A percentile compares a stretch with the other conserved stretches of the same genome.
Evolutionary conservation across 2,797 vertebrate genomes (phyloP).

Genomic region (Okamejei kenojei): DNA sequence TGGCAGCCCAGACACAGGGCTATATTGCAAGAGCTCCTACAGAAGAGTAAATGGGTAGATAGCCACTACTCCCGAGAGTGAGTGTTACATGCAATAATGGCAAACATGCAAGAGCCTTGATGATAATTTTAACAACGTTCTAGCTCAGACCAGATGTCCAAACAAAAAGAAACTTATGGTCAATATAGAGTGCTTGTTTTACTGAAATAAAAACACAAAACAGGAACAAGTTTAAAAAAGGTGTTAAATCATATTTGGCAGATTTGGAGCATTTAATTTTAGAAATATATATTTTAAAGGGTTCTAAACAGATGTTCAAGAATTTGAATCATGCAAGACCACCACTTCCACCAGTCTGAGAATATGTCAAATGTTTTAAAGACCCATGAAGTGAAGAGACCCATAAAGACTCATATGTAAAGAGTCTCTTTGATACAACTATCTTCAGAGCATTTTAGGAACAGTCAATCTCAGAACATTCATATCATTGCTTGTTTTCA

Average conservation of each 20-base stretch:
- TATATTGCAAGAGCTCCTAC: too few species aligned
- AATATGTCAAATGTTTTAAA: neutral
- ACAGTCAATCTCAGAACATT: neutral
- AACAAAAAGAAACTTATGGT: neutral
- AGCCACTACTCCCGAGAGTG: neutral
- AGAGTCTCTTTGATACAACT: neutral
- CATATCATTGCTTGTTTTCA: too few species aligned
- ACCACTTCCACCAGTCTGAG: neutral
- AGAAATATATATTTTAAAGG: neutral
- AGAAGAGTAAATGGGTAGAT: too few species aligned
- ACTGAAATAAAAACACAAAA: neutral
- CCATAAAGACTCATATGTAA: too few species aligned
- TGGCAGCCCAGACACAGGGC: too few species aligned
- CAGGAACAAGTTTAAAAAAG: neutral
- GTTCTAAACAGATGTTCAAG: too few species aligned
- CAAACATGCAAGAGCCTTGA: neutral
- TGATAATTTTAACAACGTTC: neutral
- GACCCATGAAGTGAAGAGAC: neutral
- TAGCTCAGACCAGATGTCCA: neutral
- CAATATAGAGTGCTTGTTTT: neutral
- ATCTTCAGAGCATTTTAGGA: neutral
- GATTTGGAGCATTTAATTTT: too few species aligned
- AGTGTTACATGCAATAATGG: neutral
- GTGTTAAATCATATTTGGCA: neutral
- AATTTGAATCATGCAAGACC: neutral